Percentiles rank a stretch among this genome's conserved stretches.
Conservation (phyloP, 2,113 vertebrate genomes). For the Campylomormyrus numenius region DNA sequence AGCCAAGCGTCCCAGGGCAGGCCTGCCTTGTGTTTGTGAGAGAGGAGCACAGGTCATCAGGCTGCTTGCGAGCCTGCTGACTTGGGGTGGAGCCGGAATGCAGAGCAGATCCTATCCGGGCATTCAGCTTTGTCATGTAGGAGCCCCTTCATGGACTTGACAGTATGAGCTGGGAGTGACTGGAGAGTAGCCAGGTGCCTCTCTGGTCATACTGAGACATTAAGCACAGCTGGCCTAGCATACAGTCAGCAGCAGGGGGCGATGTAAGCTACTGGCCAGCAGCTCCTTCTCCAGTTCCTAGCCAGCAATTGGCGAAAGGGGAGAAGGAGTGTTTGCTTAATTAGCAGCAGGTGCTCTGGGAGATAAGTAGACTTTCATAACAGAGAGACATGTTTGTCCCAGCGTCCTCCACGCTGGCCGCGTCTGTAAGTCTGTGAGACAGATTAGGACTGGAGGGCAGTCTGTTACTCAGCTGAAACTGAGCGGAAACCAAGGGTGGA, state of each 20-base stretch:
- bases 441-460: background rate
- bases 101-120: background rate
- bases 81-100: background rate
- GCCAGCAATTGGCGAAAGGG: too few species aligned
- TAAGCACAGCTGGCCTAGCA: background rate
- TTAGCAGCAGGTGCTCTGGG: slow-evolving; percentile 20
- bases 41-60: background rate
- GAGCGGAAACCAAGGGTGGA: background rate
- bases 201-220: background rate
- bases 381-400: background rate
- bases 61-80: background rate
- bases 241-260: slow-evolving; percentile 13
- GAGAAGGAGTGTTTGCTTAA: background rate
- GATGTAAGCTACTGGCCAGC: background rate
- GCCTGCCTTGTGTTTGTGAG: background rate
- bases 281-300: background rate
- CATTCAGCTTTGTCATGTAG: background rate
- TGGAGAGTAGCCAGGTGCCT: background rate
- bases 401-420: background rate
- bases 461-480: background rate
- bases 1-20: background rate
- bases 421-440: background rate
- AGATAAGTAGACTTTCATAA: background rate
- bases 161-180: background rate
- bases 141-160: background rate